Evolutionary conservation across 2,797 vertebrate genomes (phyloP).

Genomic region (Nothura maculosa): DNA sequence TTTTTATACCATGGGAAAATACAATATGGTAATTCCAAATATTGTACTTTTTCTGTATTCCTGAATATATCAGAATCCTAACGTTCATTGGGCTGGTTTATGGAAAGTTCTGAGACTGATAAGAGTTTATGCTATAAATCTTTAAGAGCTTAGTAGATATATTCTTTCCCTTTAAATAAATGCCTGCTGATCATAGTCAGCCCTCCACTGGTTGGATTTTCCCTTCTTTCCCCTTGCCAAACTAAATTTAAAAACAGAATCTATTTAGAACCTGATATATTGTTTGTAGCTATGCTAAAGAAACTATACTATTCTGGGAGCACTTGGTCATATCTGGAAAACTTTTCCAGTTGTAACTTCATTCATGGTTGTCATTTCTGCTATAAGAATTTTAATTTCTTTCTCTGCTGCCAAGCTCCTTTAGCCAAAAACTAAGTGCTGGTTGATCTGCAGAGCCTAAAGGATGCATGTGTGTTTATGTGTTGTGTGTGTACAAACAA

Average conservation of each 20-base stretch:
- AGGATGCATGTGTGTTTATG: neutral
- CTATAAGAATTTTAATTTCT: accelerated
- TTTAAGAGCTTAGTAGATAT: neutral
- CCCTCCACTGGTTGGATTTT: neutral
- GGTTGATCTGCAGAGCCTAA: neutral
- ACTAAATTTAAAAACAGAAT: neutral
- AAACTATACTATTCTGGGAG: constrained; percentile 9
- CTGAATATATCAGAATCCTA: neutral
- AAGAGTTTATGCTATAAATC: neutral
- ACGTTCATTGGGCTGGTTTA: neutral
- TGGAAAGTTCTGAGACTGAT: neutral
- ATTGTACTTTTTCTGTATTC: neutral
- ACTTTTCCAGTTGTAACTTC: neutral
- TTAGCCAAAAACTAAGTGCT: neutral
- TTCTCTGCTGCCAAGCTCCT: neutral
- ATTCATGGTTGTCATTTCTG: neutral
- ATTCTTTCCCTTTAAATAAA: neutral
- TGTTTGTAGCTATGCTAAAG: constrained; percentile 16
- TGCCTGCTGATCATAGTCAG: neutral
- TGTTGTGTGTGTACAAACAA: neutral
- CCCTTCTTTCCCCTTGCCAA: neutral
- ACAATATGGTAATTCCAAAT: neutral
- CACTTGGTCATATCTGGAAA: neutral
- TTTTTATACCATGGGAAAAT: neutral
- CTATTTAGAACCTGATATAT: neutral